Base-by-base conservation (phyloP, 2,888 invertebrate species). In the Blastobasis lacticolella region DNA sequence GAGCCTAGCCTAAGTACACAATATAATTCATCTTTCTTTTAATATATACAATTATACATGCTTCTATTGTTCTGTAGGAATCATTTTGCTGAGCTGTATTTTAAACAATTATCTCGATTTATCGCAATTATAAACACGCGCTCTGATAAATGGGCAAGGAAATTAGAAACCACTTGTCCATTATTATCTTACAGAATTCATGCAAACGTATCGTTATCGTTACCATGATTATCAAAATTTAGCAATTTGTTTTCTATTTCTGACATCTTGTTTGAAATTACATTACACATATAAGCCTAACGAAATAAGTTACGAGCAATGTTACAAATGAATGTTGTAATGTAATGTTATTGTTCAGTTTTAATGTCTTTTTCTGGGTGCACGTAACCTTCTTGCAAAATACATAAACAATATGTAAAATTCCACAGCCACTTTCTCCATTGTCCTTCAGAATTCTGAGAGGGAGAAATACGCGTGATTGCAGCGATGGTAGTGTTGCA, bases 101-200 rank as follows among this genome's bases (percentile, higher is more conserved):
- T 49, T 53, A 43, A 49, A 45, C 44, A 53, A 53, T 53, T 53
- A 53, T 38, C 36, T 37, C 1, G 37, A 7, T 38, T 48, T 48
- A 23, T 40, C 45, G 2, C 46, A 51, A 51, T 51, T 51, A 48
- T 44, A 43, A 42, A 9, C 51, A 51, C 51, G 52, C 46, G 49
- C n/a, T 44, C 6, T 6, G 7, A n/a, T 40, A 10, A 38, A 38
- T 23, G 4, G 10, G n/a, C 7, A 10, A 47, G 10, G 38, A n/a
- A 47, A 47, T 10, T 47, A 38, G 4, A 47, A 23, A 38, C n/a
- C 4, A 23, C 38, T 23, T 23, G 23, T 23, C 23, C 3, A 23
- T 23, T 23, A 23, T 23, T 23, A 23, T 23, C 23, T 23, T 23
- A 23, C 23, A 2, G 23, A 23, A 23, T 23, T 23, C 23, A 23